A percentile compares a stretch with the other conserved stretches of the same genome.
Evolutionary conservation across 2,797 vertebrate species (phyloP).

Genomic region (Acrocephalus scirpaceus): DNA sequence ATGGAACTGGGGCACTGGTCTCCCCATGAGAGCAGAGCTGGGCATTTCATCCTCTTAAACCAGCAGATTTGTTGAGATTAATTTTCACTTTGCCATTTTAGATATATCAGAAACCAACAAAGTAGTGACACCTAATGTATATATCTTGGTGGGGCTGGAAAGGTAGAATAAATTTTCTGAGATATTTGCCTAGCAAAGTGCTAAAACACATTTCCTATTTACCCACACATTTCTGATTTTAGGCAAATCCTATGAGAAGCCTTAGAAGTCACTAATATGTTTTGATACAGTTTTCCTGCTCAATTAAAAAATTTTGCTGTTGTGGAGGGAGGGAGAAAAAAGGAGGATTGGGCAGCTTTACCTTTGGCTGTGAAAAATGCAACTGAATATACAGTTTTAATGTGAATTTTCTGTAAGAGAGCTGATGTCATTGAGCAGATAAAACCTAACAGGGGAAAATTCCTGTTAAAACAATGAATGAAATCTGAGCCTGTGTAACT

Average conservation of each 20-base stretch:
- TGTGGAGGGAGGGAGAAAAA: not conserved
- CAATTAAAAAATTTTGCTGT: not conserved
- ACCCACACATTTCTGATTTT: not conserved
- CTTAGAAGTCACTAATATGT: not conserved
- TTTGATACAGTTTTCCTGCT: not conserved
- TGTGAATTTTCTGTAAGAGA: not conserved
- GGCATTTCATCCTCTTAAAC: not conserved
- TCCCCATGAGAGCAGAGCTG: not conserved
- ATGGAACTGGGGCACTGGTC: not conserved
- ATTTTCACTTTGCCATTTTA: not conserved
- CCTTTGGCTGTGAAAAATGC: not conserved
- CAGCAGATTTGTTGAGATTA: not conserved
- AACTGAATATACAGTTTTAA: not conserved
- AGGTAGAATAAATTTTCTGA: not conserved
- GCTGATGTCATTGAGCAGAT: not conserved
- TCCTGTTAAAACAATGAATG: slow-evolving; percentile 11
- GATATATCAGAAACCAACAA: not conserved
- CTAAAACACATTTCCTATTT: slow-evolving; percentile 24
- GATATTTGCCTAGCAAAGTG: not conserved
- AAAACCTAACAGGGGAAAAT: not conserved
- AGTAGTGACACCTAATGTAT: not conserved
- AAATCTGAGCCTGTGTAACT: not conserved
- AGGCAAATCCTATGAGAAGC: not conserved
- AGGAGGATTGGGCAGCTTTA: not conserved
- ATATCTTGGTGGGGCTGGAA: not conserved